phyloP scores from a whole-genome alignment of 2,888 invertebrate genomes.

The Bellardia pandia region DNA sequence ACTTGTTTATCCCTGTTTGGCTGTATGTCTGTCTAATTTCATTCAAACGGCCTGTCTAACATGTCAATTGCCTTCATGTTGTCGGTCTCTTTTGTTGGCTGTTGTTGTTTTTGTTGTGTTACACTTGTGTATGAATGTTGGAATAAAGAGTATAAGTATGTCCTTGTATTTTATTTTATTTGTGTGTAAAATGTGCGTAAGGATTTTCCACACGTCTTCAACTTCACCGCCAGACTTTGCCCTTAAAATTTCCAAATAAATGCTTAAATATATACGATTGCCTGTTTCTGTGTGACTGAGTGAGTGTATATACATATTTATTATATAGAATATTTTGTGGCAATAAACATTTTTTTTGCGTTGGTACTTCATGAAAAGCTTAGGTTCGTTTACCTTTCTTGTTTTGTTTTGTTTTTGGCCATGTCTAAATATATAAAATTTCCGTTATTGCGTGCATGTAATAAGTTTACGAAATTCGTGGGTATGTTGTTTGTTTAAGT shows the following conservation, averaged over 20 bases:
- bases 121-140: conserved; percentile 12
- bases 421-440: conserved; percentile 31
- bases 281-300: background rate
- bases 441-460: conserved; percentile 62
- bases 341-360: conserved; percentile 42
- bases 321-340: conserved; percentile 44
- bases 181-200: conserved; percentile 69
- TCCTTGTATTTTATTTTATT: conserved; percentile 44
- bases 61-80: conserved; percentile 65
- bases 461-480: conserved; percentile 33
- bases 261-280: background rate
- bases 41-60: conserved; percentile 59
- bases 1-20: background rate
- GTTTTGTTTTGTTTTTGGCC: background rate
- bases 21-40: conserved; percentile 20
- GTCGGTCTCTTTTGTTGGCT: conserved; percentile 46
- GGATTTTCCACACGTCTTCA: conserved; percentile 67
- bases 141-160: conserved; percentile 11
- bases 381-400: conserved; percentile 48
- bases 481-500: background rate
- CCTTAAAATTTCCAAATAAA: conserved; percentile 50
- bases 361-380: conserved; percentile 15
- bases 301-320: background rate
- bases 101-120: conserved; percentile 36
- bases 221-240: conserved; percentile 69